phyloP scores from a whole-genome alignment of 2,888 invertebrate species.

The Tinea trinotella region DNA sequence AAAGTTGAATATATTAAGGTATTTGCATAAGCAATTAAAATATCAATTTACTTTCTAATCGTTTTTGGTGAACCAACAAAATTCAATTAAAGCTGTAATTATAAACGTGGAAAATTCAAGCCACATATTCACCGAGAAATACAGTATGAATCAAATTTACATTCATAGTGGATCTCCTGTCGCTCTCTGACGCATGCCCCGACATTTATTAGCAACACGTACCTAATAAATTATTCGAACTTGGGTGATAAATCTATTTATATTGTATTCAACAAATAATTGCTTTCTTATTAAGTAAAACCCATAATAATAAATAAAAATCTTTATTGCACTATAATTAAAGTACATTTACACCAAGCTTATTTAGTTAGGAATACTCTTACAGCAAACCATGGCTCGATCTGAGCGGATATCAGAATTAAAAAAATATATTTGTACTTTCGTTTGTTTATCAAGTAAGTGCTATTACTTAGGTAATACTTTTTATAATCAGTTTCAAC shows the following conservation, averaged over 20 bases:
- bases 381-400: too few relatives aligned
- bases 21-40: constrained; percentile 45
- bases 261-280: not conserved
- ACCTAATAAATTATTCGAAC: not conserved
- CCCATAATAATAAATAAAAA: too few relatives aligned
- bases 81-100: constrained; percentile 46
- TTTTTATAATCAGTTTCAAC: too few relatives aligned
- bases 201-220: constrained; percentile 7
- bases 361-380: too few relatives aligned
- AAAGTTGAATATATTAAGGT: constrained; percentile 18
- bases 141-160: constrained; percentile 41
- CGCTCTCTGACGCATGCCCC: constrained; percentile 6
- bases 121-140: constrained; percentile 27
- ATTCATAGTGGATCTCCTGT: constrained; percentile 29
- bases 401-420: too few relatives aligned
- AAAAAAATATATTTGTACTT: too few relatives aligned
- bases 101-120: constrained; percentile 40
- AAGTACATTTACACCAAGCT: too few relatives aligned
- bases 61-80: constrained; percentile 38
- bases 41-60: constrained; percentile 40
- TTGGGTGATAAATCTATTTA: not conserved
- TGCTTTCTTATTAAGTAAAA: too few relatives aligned
- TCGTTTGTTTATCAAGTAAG: too few relatives aligned
- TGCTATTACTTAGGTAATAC: too few relatives aligned
- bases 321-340: too few relatives aligned